Evolutionary conservation across 2,888 invertebrate species (phyloP), one percentile per base, ranked within the genome.

Genomic region (Caenorhabditis afra): DNA sequence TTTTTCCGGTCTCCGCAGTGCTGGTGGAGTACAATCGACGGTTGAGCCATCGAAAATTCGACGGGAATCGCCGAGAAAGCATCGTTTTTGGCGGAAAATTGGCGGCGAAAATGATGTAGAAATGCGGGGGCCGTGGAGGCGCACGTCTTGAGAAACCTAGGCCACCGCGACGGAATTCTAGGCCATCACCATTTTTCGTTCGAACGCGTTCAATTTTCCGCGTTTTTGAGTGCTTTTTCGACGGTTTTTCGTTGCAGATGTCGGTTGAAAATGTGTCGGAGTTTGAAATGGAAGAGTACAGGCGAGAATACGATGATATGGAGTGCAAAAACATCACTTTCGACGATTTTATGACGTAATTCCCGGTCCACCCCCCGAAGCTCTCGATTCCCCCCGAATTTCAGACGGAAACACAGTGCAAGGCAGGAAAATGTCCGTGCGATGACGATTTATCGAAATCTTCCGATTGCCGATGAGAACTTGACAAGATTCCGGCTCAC

Each of bases 271-370:
- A 52, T 12, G 12, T 70, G 4, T 14, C 61, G 7, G 70, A 70
- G 35, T 7, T 18, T 16, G 44, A 53, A 14, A 57, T 4, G 18
- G n/a, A 16, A 2, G 44, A 23, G 8, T 39, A 58, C n/a, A n/a
- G 0, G 1, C 3, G 7, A 10, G 45, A 50, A 1, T 73, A 73
- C 29, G 41, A 64, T 10, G 57, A n/a, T 0, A n/a, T 73, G 12
- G 58, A 73, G 57, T 64, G 58, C 16, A 73, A 73, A 45, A 73
- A 73, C 29, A 39, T 73, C 0, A 55, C 41, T 8, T 35, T 73
- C 1, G 49, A 20, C 5, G 49, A 58, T 14, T 73, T 50, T 37
- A 20, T 35, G 0, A 11, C 14, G 73, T 73, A 12, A 64, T 20
- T 14, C n/a, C 14, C 11, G 14, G 3, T 41, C 2, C 3, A 8